Evolutionary conservation across 2,797 vertebrate species (phyloP).

Genomic region (Florisuga fusca): DNA sequence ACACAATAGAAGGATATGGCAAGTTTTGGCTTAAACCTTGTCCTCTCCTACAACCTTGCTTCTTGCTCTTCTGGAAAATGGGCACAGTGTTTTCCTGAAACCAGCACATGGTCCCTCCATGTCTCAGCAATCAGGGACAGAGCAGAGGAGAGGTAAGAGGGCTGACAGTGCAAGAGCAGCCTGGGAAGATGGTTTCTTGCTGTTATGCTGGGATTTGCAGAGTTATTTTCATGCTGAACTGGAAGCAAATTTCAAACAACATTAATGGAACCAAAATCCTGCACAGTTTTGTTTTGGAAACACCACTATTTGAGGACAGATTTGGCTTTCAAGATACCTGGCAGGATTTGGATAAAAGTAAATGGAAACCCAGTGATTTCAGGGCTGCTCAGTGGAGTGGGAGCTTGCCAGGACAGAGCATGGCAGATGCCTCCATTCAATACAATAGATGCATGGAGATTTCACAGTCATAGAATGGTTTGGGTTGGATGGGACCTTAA

Average conservation of each 20-base stretch:
- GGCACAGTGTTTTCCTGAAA: neutral
- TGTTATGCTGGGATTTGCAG: neutral
- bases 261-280: neutral
- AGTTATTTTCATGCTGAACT: neutral
- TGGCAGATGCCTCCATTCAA: neutral
- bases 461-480: too few relatives aligned
- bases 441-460: neutral
- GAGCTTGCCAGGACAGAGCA: neutral
- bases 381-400: neutral
- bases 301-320: neutral
- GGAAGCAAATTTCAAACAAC: neutral
- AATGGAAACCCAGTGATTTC: neutral
- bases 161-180: neutral
- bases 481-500: too few relatives aligned
- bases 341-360: neutral
- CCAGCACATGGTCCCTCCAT: neutral
- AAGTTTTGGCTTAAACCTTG: neutral
- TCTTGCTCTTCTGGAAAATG: neutral
- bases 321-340: neutral
- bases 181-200: neutral
- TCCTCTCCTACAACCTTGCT: neutral
- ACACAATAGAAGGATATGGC: neutral
- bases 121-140: neutral
- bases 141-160: neutral
- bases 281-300: conserved; percentile 29